Evolutionary conservation across 2,888 invertebrate genomes (phyloP).

Genomic region (Athalia circularis): DNA sequence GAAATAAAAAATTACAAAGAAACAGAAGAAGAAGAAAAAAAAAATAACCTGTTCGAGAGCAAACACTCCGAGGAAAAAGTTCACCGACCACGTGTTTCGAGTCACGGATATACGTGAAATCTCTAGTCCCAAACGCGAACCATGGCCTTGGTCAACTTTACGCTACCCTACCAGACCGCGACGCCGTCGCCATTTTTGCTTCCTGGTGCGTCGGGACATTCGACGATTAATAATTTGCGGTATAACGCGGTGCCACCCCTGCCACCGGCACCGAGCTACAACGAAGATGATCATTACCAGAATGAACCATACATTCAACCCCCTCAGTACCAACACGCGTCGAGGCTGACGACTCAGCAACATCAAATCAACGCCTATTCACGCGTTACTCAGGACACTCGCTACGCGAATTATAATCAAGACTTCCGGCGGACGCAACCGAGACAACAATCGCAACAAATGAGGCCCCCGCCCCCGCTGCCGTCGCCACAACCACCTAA

Average conservation of each 20-base stretch:
- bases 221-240: slow-evolving; percentile 63
- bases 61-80: neutral
- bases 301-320: slow-evolving; percentile 67
- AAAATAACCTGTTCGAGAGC: slow-evolving; percentile 13
- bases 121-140: slow-evolving; percentile 49
- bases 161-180: slow-evolving; percentile 67
- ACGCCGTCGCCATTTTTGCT: slow-evolving; percentile 68
- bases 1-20: too few species aligned
- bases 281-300: slow-evolving; percentile 59
- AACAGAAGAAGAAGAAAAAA: neutral
- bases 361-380: slow-evolving; percentile 47
- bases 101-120: slow-evolving; percentile 34
- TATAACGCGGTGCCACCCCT: slow-evolving; percentile 66
- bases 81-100: slow-evolving; percentile 34
- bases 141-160: slow-evolving; percentile 71
- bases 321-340: slow-evolving; percentile 60
- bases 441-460: slow-evolving; percentile 54
- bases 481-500: slow-evolving; percentile 50
- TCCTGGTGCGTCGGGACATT: slow-evolving; percentile 59
- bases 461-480: slow-evolving; percentile 48
- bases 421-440: slow-evolving; percentile 61
- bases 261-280: slow-evolving; percentile 58
- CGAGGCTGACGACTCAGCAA: slow-evolving; percentile 49
- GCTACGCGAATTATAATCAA: slow-evolving; percentile 64
- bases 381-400: slow-evolving; percentile 56